Percentiles rank a stretch among this genome's conserved stretches.
Evolutionary conservation across 2,888 invertebrate genomes (phyloP).

Genomic region (Tinea trinotella): DNA sequence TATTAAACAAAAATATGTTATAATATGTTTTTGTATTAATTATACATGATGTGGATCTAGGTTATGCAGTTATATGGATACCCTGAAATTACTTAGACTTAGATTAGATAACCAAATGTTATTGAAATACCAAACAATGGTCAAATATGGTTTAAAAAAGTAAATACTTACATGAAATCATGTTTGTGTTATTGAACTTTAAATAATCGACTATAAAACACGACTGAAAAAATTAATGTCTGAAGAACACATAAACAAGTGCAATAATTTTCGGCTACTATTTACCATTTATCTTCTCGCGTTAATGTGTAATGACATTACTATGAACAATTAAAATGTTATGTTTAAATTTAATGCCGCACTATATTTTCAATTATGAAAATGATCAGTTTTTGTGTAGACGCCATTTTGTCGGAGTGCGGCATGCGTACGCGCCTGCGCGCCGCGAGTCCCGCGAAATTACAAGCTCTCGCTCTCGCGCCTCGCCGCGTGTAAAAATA

Average conservation of each 20-base stretch:
- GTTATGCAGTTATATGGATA: too few species aligned
- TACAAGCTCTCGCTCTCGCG: conserved; percentile 57
- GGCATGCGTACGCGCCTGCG: conserved; percentile 67
- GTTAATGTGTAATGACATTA: neutral
- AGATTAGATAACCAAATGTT: too few species aligned
- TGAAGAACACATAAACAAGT: conserved; percentile 27
- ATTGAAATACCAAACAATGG: too few species aligned
- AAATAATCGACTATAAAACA: neutral
- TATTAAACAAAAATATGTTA: too few species aligned
- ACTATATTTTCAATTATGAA: conserved; percentile 1
- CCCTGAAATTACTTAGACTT: too few species aligned
- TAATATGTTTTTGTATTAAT: too few species aligned
- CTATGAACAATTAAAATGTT: neutral
- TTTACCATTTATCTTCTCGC: neutral
- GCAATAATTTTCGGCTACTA: neutral
- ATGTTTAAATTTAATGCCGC: neutral
- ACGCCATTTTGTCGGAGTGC: conserved; percentile 54
- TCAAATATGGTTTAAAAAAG: too few species aligned
- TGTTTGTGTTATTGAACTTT: neutral
- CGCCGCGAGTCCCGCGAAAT: conserved; percentile 69
- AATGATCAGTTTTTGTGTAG: conserved; percentile 21
- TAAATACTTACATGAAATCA: neutral
- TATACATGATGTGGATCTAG: too few species aligned
- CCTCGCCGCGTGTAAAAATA: conserved; percentile 66
- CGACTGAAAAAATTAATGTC: conserved; percentile 39